Evolutionary conservation across 2,797 vertebrate species (phyloP).

Genomic region (Hyperoplus lanceolatus): DNA sequence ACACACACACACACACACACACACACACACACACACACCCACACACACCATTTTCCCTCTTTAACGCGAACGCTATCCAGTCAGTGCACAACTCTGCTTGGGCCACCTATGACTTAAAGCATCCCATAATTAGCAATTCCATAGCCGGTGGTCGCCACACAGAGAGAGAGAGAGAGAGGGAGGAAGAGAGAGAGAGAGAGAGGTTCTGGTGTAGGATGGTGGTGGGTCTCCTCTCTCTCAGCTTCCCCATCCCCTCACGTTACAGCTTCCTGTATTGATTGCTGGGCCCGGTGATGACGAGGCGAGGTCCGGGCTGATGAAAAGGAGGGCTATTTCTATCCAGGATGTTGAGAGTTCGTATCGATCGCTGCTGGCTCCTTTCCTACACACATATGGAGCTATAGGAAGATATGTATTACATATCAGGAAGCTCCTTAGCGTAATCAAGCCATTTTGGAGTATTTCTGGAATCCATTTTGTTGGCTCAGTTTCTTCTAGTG

Average conservation of each 20-base stretch:
- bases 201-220: conserved; percentile 48
- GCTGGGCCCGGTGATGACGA: conserved; percentile 76
- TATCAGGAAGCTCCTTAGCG: conserved; percentile 48
- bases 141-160: conserved; percentile 64
- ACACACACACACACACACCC: no score
- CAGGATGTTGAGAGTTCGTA: conserved; percentile 74
- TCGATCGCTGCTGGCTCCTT: conserved; percentile 70
- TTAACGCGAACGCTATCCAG: conserved; percentile 28
- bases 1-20: neutral
- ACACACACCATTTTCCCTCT: conserved; percentile 12
- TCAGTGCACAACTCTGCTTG: conserved; percentile 23
- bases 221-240: conserved; percentile 63
- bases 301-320: conserved; percentile 75
- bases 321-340: conserved; percentile 83
- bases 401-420: conserved; percentile 66
- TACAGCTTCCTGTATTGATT: conserved; percentile 85
- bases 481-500: conserved; percentile 31
- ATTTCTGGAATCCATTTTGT: conserved; percentile 43
- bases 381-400: conserved; percentile 58
- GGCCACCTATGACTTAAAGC: conserved; percentile 72
- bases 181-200: neutral
- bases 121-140: conserved; percentile 76
- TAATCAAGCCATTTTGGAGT: conserved; percentile 37
- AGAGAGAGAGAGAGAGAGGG: conserved; percentile 13
- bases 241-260: conserved; percentile 72